Evolutionary conservation across 2,888 invertebrate species (phyloP), one percentile per base, ranked within the genome.

Genomic region (Tetranychus piercei): DNA sequence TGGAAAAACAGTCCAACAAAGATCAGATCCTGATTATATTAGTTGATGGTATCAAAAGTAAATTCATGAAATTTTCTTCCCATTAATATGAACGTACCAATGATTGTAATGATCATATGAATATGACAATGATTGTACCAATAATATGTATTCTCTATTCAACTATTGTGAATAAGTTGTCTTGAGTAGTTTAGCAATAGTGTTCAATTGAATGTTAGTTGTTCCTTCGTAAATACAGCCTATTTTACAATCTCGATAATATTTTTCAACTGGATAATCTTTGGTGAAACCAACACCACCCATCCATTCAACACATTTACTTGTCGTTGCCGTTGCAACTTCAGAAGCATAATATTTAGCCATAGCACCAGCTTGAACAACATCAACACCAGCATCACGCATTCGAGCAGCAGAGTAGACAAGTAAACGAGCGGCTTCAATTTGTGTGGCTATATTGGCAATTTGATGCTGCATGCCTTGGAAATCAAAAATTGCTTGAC

Each of bases 221-320:
- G 97, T 96, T 75, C 97, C 97, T 83, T 97, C 97, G 81, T 97
- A 97, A 80, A 97, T 94, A 43, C 94, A 90, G 34, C 96, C 97
- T 79, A 96, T 93, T 85, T 97, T 97, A 79, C 89, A 89, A 81
- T 97, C 97, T 76, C 97, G 85, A 85, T 91, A 97, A 85, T 87
- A 94, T 83, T 97, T 97, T 82, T 97, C 97, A 79, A 95, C 91
- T 0, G 94, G 94, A 82, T 91, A 95, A 81, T 94, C 94, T 80
- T 89, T 90, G 0, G 94, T 94, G 83, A 93, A 96, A 43, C 96
- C 97, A 44, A 97, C 93, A 15, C 96, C 96, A 1, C 96, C 96
- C 92, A 97, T 92, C 87, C 93, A 94, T 82, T 97, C 96, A 78
- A 97, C 90, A 83, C 95, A 95, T 82, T 94, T 93, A 15, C 91